Base-by-base conservation (phyloP, 2,888 invertebrate genomes). In the Morpho deidamia region DNA sequence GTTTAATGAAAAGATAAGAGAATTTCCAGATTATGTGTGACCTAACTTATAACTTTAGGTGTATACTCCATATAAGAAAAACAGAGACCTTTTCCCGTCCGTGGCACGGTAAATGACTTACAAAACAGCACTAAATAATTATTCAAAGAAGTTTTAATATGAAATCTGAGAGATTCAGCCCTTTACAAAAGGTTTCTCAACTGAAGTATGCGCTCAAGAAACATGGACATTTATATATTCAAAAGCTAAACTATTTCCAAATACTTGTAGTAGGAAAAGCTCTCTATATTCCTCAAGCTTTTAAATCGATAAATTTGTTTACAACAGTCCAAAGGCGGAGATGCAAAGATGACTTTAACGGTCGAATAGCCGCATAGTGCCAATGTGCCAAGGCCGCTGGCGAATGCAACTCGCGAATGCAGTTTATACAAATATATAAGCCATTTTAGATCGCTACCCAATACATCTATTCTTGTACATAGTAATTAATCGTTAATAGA, bases 361-460 rank as follows among this genome's bases (percentile, higher is more conserved):
- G 52, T 52, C 59, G 51, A 38, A 49, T 61, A 71, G 69, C 68
- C 65, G 61, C 64, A 64, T 61, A 65, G 69, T 76, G 78, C 77
- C 81, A 80, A 78, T 65, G 68, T 76, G 78, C 76, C 81, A 80
- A 78, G 83, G 80, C 63, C 71, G 56, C 60, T 59, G 59, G 59
- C 59, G 59, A 62, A 59, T 60, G 23, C 58, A 61, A 7, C 68
- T 3, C 23, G 2, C 23, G 23, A 23, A 23, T 23, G 23, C 23
- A 23, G 71, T 76, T 76, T 74, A 69, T 73, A 73, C 76, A 76
- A 65, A 57, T 44, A 33, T 8, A 33, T 10, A 37, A 37, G 37
- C 37, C 37, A 1, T 37, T 37, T 23, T 23, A 23, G 3, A 3
- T 23, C 5, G 23, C 23, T 23, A 23, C 23, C 23, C 23, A 23